phyloP scores from a whole-genome alignment of 2,888 invertebrate genomes.

The Drosophila falleni region DNA sequence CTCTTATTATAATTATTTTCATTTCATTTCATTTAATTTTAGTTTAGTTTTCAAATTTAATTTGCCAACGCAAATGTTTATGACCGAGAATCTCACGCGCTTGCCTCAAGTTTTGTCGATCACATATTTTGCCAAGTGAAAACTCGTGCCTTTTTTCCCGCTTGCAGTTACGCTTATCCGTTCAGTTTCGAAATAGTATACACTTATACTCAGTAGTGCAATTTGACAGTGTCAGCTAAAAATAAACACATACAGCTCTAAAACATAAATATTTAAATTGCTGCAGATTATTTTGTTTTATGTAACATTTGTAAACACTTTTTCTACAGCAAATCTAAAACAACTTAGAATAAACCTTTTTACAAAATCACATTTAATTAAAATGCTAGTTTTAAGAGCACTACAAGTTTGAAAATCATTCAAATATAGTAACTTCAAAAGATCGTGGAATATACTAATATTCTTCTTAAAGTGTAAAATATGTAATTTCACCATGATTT shows the following conservation, averaged over 20 bases:
- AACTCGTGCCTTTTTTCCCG: conserved; percentile 14
- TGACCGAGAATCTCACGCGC: conserved; percentile 25
- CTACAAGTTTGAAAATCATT: too few relatives aligned
- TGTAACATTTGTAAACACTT: background rate
- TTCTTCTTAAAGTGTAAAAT: too few relatives aligned
- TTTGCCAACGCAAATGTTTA: conserved; percentile 54
- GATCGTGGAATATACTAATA: too few relatives aligned
- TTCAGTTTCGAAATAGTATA: background rate
- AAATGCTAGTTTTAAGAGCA: too few relatives aligned
- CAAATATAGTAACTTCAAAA: too few relatives aligned
- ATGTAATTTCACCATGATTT: too few relatives aligned
- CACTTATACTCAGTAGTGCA: conserved; percentile 11
- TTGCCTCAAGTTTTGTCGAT: background rate
- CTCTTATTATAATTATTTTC: conserved; percentile 68
- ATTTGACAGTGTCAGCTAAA: conserved; percentile 40
- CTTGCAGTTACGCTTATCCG: conserved; percentile 14
- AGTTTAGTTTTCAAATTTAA: conserved; percentile 21
- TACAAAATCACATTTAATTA: too few relatives aligned
- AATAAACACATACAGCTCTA: conserved; percentile 16
- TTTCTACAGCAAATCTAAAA: too few relatives aligned
- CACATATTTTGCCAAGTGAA: background rate
- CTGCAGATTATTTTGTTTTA: background rate
- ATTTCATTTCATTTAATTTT: conserved; percentile 6
- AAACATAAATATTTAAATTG: background rate
- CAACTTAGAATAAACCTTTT: too few relatives aligned